Conservation (phyloP, 2,888 invertebrate species). For the Micropterix aruncella region DNA sequence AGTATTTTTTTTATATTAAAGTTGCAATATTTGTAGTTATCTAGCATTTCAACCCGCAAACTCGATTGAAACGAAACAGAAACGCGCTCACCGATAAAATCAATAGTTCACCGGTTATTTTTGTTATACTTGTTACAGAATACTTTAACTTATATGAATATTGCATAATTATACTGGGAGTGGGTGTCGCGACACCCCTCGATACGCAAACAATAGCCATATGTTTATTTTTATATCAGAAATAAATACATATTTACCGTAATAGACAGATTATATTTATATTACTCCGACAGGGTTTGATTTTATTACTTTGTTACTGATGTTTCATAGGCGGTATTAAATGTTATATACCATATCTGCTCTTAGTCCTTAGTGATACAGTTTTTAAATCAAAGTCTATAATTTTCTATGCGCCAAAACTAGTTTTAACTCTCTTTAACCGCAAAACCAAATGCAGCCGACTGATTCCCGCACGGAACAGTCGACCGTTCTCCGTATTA, state of each 20-base stretch:
- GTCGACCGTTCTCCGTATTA: too few relatives aligned
- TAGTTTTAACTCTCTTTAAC: background rate
- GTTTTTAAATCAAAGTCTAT: background rate
- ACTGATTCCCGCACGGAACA: too few relatives aligned
- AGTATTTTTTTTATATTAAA: slow-evolving; percentile 12
- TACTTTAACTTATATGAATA: too few relatives aligned
- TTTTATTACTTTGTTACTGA: slow-evolving; percentile 5
- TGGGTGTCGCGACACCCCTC: slow-evolving; percentile 8
- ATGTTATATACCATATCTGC: background rate
- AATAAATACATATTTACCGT: slow-evolving; percentile 12
- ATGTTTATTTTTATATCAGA: slow-evolving; percentile 13
- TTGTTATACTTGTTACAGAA: too few relatives aligned
- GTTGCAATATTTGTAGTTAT: slow-evolving; percentile 9
- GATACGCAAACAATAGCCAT: slow-evolving; percentile 11
- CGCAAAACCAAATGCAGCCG: background rate
- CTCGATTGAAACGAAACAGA: too few relatives aligned
- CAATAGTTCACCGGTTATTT: too few relatives aligned
- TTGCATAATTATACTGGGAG: slow-evolving; percentile 1
- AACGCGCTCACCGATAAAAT: too few relatives aligned
- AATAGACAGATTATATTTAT: slow-evolving; percentile 12
- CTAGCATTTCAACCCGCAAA: too few relatives aligned
- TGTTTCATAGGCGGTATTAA: background rate
- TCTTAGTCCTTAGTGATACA: background rate
- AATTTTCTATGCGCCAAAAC: background rate
- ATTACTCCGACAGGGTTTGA: slow-evolving; percentile 11